These are phyloP conservation scores for Tympanoctomys barrerae DNA, from an alignment of 2,797 vertebrate genomes.

Conservation along the genomic window DNA sequence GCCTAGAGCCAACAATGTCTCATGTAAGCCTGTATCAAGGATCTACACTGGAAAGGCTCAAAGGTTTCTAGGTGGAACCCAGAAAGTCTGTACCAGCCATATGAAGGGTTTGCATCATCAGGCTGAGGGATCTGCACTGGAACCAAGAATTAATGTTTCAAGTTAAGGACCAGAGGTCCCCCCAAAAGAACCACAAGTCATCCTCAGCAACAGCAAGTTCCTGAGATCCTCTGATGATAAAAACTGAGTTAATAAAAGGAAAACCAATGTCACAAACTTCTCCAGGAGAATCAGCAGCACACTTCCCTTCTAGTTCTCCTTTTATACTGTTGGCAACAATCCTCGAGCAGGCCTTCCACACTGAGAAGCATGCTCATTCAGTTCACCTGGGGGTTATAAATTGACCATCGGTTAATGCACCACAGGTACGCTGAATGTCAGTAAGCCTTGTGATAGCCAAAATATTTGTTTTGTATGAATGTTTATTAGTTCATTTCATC, in stretches of 20 bases:
- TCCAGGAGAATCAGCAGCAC: neutral
- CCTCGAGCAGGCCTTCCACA: neutral
- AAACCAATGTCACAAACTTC: neutral
- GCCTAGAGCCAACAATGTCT: neutral
- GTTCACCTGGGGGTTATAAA: neutral
- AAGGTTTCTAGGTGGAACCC: neutral
- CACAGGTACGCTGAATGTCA: neutral
- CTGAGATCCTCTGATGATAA: neutral
- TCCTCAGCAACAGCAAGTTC: neutral
- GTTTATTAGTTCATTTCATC: neutral
- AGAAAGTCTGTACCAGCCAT: neutral
- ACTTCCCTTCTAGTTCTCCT: neutral
- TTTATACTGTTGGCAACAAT: neutral
- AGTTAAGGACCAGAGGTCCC: neutral
- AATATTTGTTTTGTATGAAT: constrained; percentile 6
- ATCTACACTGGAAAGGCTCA: neutral
- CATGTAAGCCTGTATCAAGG: neutral
- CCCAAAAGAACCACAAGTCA: neutral
- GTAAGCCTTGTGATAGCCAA: neutral
- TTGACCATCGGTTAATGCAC: neutral
- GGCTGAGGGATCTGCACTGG: neutral
- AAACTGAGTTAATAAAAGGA: neutral
- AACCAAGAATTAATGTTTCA: neutral
- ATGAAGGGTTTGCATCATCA: neutral
- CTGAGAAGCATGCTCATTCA: neutral